phyloP scores from a whole-genome alignment of 1,140 invertebrate species.

The Ceratosolen solmsi region DNA sequence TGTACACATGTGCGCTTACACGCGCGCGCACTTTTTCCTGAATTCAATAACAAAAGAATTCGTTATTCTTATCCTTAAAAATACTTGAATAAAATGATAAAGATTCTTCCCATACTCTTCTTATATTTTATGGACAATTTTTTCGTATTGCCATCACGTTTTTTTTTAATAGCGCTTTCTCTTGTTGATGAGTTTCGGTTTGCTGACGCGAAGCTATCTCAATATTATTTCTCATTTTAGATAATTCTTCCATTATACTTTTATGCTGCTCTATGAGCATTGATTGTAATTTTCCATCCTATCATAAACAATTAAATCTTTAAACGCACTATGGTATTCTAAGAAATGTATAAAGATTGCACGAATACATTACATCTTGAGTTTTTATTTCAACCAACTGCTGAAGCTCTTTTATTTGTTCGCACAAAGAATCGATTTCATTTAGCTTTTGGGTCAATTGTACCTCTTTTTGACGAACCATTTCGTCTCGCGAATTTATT shows the following conservation, averaged over 20 bases:
- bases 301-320: background rate
- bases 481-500: slow-evolving; percentile 55
- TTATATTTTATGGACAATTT: slow-evolving; percentile 55
- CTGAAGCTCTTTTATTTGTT: slow-evolving; percentile 60
- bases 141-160: slow-evolving; percentile 56
- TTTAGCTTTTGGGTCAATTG: slow-evolving; percentile 55
- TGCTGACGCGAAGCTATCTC: slow-evolving; percentile 54
- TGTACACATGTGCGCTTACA: too few species aligned
- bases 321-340: slow-evolving; percentile 24
- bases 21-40: slow-evolving; percentile 17
- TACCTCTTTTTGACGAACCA: slow-evolving; percentile 55
- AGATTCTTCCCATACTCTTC: slow-evolving; percentile 60
- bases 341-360: slow-evolving; percentile 32
- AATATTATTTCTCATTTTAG: slow-evolving; percentile 60
- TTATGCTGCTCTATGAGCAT: slow-evolving; percentile 60
- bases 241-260: slow-evolving; percentile 63
- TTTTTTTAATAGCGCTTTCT: slow-evolving; percentile 55
- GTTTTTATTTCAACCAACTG: slow-evolving; percentile 59
- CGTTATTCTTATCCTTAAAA: slow-evolving; percentile 30
- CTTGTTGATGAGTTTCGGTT: slow-evolving; percentile 52
- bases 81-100: slow-evolving; percentile 55
- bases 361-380: slow-evolving; percentile 57
- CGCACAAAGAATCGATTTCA: slow-evolving; percentile 56
- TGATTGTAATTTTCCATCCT: slow-evolving; percentile 56
- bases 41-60: background rate